Evolutionary conservation across 92 coral and sea anemone genomes (phyloP).

Genomic region (Nematostella vectensis): DNA sequence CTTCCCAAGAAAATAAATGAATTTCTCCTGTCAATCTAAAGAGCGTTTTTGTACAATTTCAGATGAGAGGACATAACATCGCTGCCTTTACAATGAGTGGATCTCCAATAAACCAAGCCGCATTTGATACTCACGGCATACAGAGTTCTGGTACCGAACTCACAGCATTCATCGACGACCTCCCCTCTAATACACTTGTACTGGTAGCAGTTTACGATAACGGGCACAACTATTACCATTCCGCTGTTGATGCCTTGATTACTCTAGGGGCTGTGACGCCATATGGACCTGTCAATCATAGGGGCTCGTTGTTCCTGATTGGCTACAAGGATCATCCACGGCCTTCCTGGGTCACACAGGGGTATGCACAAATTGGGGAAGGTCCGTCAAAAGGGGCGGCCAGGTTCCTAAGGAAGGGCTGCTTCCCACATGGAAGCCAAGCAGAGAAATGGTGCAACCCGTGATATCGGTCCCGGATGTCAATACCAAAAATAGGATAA

Average conservation of each 20-base stretch:
- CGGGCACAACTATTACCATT: not conserved
- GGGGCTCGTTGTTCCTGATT: not conserved
- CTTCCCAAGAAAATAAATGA: too few species aligned
- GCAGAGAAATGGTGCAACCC: too few species aligned
- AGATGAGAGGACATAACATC: not conserved
- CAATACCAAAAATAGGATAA: too few species aligned
- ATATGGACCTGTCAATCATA: not conserved
- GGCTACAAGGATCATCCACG: not conserved
- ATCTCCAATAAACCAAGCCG: not conserved
- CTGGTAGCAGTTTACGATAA: not conserved
- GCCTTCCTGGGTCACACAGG: too few species aligned
- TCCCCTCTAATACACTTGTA: not conserved
- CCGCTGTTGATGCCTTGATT: not conserved
- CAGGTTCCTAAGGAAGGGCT: too few species aligned
- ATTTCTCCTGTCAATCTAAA: too few species aligned
- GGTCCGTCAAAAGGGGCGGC: too few species aligned
- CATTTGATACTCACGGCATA: not conserved
- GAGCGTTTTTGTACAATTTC: too few species aligned
- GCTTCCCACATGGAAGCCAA: too few species aligned
- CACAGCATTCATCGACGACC: not conserved
- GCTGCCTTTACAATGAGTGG: not conserved
- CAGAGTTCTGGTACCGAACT: not conserved
- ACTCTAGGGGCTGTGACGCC: not conserved
- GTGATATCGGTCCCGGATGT: too few species aligned
- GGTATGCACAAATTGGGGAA: too few species aligned